These are phyloP conservation scores for Pandemis cinnamomeana DNA, from an alignment of 2,888 invertebrate genomes.

Conservation along the genomic window DNA sequence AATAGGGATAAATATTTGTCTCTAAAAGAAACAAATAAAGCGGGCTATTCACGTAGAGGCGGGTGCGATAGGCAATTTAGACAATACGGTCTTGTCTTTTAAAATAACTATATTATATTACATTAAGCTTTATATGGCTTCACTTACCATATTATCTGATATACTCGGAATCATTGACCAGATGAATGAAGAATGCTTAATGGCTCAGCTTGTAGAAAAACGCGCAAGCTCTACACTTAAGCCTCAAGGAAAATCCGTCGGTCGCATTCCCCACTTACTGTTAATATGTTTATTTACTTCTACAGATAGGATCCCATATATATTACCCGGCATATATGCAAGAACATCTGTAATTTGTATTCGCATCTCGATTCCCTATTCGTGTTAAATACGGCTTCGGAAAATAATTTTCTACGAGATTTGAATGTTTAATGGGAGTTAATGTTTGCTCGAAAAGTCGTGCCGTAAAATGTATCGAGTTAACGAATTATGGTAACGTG, in stretches of 20 bases:
- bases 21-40: too few species aligned
- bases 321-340: slow-evolving; percentile 34
- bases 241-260: slow-evolving; percentile 52
- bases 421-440: slow-evolving; percentile 30
- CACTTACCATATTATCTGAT: too few species aligned
- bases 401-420: slow-evolving; percentile 35
- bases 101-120: too few species aligned
- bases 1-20: too few species aligned
- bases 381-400: slow-evolving; percentile 39
- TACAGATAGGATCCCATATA: slow-evolving; percentile 32
- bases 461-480: neutral
- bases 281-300: slow-evolving; percentile 78
- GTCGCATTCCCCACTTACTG: slow-evolving; percentile 68
- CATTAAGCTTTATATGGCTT: too few species aligned
- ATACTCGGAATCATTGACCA: too few species aligned
- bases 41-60: too few species aligned
- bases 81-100: too few species aligned
- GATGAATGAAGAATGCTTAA: too few species aligned
- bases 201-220: neutral
- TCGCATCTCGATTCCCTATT: slow-evolving; percentile 22
- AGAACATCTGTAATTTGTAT: slow-evolving; percentile 37
- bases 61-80: too few species aligned
- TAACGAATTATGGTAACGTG: neutral
- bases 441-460: slow-evolving; percentile 20
- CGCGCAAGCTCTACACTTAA: slow-evolving; percentile 46